Evolutionary conservation across 2,888 invertebrate genomes (phyloP).

Genomic region (Hirtodrosophila trivittata): DNA sequence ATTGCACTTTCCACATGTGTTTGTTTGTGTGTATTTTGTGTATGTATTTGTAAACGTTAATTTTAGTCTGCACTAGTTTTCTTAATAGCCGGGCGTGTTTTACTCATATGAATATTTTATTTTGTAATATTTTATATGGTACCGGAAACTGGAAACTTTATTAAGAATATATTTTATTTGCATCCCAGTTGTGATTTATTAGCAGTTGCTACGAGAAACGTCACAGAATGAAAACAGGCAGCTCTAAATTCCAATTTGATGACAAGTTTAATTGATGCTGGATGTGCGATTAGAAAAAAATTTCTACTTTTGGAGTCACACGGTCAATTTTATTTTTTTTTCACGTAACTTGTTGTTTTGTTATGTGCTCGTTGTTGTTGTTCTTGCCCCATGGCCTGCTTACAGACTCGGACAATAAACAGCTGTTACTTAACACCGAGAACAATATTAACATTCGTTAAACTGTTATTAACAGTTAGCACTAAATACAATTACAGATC

Average conservation of each 20-base stretch:
- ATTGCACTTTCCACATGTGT: slow-evolving; percentile 55
- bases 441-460: background rate
- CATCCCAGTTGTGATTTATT: slow-evolving; percentile 37
- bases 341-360: slow-evolving; percentile 69
- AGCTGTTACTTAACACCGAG: slow-evolving; percentile 33
- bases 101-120: background rate
- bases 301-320: slow-evolving; percentile 35
- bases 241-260: slow-evolving; percentile 28
- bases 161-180: slow-evolving; percentile 46
- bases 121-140: background rate
- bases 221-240: slow-evolving; percentile 45
- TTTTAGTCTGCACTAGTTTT: slow-evolving; percentile 35
- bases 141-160: background rate
- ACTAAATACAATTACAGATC: background rate
- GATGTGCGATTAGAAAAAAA: slow-evolving; percentile 27
- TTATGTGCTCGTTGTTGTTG: slow-evolving; percentile 50
- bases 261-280: slow-evolving; percentile 31
- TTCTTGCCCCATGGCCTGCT: slow-evolving; percentile 35
- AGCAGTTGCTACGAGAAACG: slow-evolving; percentile 29
- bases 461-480: background rate
- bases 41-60: slow-evolving; percentile 30
- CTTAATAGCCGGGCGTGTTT: slow-evolving; percentile 24
- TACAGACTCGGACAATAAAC: slow-evolving; percentile 19
- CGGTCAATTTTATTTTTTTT: slow-evolving; percentile 58
- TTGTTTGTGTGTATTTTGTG: slow-evolving; percentile 5